Conservation (phyloP, 2,888 invertebrate species). For the Melanostoma scalare region DNA sequence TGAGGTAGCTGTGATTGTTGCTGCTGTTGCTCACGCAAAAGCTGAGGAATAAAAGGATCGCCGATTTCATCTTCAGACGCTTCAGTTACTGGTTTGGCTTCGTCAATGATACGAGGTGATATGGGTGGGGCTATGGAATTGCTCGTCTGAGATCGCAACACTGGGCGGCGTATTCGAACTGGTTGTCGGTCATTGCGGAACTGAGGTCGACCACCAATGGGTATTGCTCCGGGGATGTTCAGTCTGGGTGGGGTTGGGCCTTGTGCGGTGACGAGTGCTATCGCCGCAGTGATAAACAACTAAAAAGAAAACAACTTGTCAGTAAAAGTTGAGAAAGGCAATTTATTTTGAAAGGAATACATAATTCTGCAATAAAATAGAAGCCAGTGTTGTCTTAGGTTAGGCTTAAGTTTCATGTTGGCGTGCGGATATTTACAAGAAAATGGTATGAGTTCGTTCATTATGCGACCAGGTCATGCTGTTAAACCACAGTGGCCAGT, state of each 20-base stretch:
- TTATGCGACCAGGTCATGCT: no score
- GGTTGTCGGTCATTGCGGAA: constrained; percentile 77
- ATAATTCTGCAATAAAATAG: background rate
- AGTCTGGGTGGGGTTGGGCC: constrained; percentile 86
- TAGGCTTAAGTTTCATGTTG: no score
- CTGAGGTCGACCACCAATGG: constrained; percentile 80
- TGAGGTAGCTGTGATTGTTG: constrained; percentile 81
- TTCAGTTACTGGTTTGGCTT: constrained; percentile 87
- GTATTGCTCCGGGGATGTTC: constrained; percentile 86
- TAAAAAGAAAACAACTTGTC: constrained; percentile 57
- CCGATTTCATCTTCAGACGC: constrained; percentile 85
- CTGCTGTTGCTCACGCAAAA: constrained; percentile 79
- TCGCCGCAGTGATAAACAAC: constrained; percentile 63
- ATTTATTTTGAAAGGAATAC: background rate
- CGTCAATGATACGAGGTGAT: constrained; percentile 79
- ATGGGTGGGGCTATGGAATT: constrained; percentile 83
- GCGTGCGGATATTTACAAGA: no score
- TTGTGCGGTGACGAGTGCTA: constrained; percentile 80
- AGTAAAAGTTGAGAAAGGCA: background rate
- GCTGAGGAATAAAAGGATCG: constrained; percentile 83
- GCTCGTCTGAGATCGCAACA: constrained; percentile 81
- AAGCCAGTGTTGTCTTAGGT: background rate
- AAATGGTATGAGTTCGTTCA: no score
- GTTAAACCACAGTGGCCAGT: no score
- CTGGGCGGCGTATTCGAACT: constrained; percentile 81